Evolutionary conservation across 2,797 vertebrate species (phyloP), one percentile per base, ranked within the genome.

Genomic region (Rhadinocentrus ornatus): DNA sequence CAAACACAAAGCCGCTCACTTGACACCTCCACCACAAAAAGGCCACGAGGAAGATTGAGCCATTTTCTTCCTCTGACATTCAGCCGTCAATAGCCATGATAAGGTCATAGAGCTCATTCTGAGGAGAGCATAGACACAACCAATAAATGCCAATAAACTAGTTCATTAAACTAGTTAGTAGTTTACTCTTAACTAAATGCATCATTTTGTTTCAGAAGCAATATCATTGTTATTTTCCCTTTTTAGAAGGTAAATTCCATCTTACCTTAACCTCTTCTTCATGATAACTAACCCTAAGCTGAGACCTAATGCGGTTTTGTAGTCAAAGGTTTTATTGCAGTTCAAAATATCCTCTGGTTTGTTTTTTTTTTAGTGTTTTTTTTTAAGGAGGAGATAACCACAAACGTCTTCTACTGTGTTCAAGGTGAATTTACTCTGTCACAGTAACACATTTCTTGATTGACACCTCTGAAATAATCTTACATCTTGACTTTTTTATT

Each of bases 21-120:
- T 7, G 22, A 50, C 26, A 32, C 73, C 35, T 31, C 61, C 73
- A 69, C 68, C 46, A 7, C 41, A 18, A 6, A 69, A 78, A 74
- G 74, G 68, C 62, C 72, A 62, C 24, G 53, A 65, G 15, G 27
- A 65, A 35, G 69, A 75, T 37, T 24, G 48, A 27, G 44, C n/a
- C 50, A 31, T 73, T 74, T 73, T 67, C 62, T 29, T 52, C 6
- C 26, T 3, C 24, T 53, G 54, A 18, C 54, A 63, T 24, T 54
- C 35, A 62, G 20, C 69, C 39, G 66, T 66, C 62, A 50, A 48
- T 63, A 29, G 34, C 6, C 44, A 48, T 2, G 48, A 73, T 65
- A 78, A 82, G 86, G 82, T 88, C 78, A 73, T 12, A 0, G 34
- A 20, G 20, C 66, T 83, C 78, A 77, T 80, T 78, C 41, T 20